These are phyloP conservation scores for Eupithecia inturbata DNA, from an alignment of 2,888 invertebrate genomes.

Conservation along the genomic window DNA sequence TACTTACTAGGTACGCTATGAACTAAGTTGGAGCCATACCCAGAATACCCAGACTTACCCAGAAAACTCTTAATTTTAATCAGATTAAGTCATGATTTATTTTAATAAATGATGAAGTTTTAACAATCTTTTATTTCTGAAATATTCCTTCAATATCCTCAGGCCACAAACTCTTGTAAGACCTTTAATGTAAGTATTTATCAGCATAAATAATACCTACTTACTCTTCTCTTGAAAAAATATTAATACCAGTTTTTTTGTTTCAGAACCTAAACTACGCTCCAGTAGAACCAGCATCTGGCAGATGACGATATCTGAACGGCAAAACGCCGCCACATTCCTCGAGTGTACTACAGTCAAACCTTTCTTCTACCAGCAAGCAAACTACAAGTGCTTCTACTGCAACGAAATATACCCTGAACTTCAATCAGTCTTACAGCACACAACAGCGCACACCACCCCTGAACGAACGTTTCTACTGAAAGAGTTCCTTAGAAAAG, in stretches of 20 bases:
- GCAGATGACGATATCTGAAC: conserved; percentile 79
- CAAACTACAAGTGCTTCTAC: conserved; percentile 78
- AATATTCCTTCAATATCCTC: background rate
- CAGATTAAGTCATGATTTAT: too few species aligned
- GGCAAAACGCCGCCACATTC: conserved; percentile 76
- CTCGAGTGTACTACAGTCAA: conserved; percentile 71
- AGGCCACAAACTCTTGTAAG: background rate
- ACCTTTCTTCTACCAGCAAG: conserved; percentile 77
- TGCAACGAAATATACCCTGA: conserved; percentile 75
- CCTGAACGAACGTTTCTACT: conserved; percentile 66
- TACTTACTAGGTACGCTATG: background rate
- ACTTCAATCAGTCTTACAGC: conserved; percentile 59
- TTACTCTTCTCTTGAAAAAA: background rate
- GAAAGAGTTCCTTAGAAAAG: conserved; percentile 72
- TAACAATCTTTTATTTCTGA: background rate
- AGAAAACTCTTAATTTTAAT: too few species aligned
- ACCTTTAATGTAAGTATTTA: background rate
- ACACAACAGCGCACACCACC: conserved; percentile 37
- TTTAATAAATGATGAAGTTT: background rate
- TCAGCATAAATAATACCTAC: background rate
- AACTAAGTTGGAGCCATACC: background rate
- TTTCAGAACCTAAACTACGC: conserved; percentile 46
- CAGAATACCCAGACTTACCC: too few species aligned
- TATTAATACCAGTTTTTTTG: conserved; percentile 38
- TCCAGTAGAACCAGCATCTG: conserved; percentile 64